Conservation (phyloP, 2,797 vertebrate species). For the Antrozous pallidus region DNA sequence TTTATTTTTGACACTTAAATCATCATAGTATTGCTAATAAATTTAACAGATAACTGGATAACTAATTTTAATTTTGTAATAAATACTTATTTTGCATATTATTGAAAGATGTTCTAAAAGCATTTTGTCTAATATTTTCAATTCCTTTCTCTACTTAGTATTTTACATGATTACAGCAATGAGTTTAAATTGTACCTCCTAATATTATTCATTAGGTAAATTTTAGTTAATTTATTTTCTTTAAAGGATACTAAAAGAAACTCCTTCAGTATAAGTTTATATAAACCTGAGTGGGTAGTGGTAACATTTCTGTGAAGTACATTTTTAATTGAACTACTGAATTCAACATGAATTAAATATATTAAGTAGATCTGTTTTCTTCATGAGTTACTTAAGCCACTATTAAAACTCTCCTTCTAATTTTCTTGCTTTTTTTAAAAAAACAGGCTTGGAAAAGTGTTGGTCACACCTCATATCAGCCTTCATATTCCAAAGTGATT, state of each 20-base stretch:
- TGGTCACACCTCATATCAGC: background rate
- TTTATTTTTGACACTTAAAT: conserved; percentile 79
- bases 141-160: background rate
- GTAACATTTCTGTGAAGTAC: conserved; percentile 9
- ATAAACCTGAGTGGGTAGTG: background rate
- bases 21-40: conserved; percentile 70
- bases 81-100: conserved; percentile 30
- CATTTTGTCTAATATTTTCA: background rate
- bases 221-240: background rate
- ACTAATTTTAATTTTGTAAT: conserved; percentile 75
- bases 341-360: background rate
- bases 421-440: background rate
- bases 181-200: background rate
- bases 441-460: background rate
- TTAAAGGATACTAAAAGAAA: background rate
- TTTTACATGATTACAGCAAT: background rate
- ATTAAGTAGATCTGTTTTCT: background rate
- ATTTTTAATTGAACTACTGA: background rate
- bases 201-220: background rate
- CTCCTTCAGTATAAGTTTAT: background rate
- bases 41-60: conserved; percentile 71
- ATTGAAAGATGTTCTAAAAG: conserved; percentile 63
- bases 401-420: background rate
- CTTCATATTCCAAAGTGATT: background rate
- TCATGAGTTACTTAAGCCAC: background rate